These are phyloP conservation scores for Ptychobarbus kaznakovi DNA, from an alignment of 2,797 vertebrate genomes.

Conservation along the genomic window DNA sequence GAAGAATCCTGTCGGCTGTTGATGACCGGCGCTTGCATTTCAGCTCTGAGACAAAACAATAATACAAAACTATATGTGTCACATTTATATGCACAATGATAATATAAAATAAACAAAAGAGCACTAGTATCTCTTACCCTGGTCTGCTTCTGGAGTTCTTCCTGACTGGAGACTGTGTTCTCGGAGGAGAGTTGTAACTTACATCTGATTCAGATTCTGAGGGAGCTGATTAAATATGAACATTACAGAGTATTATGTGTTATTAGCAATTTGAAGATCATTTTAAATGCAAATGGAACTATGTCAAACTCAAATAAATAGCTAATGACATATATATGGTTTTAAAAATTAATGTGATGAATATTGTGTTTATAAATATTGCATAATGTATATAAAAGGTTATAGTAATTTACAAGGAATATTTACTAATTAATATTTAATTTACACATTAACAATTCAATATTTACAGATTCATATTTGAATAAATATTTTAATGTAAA, in stretches of 20 bases:
- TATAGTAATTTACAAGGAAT: background rate
- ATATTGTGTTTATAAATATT: background rate
- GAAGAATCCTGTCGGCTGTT: constrained; percentile 64
- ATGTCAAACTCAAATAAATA: background rate
- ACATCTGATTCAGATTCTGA: constrained; percentile 77
- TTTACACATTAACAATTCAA: background rate
- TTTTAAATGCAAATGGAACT: background rate
- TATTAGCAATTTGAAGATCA: background rate
- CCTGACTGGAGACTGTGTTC: constrained; percentile 58
- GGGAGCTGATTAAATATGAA: constrained; percentile 36
- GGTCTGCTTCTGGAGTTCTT: constrained; percentile 53
- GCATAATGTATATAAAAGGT: background rate
- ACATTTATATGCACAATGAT: background rate
- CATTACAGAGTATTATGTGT: constrained; percentile 46
- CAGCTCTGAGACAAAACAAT: constrained; percentile 65
- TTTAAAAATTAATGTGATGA: background rate
- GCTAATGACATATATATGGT: background rate
- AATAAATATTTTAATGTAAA: background rate
- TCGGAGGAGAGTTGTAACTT: constrained; percentile 72
- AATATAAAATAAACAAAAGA: background rate
- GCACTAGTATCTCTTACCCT: constrained; percentile 65
- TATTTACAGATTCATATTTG: background rate
- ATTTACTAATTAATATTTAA: background rate
- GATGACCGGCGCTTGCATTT: constrained; percentile 52
- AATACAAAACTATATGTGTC: background rate